phyloP scores from a whole-genome alignment of 92 coral and sea anemone genomes.

The Diadumene lineata region DNA sequence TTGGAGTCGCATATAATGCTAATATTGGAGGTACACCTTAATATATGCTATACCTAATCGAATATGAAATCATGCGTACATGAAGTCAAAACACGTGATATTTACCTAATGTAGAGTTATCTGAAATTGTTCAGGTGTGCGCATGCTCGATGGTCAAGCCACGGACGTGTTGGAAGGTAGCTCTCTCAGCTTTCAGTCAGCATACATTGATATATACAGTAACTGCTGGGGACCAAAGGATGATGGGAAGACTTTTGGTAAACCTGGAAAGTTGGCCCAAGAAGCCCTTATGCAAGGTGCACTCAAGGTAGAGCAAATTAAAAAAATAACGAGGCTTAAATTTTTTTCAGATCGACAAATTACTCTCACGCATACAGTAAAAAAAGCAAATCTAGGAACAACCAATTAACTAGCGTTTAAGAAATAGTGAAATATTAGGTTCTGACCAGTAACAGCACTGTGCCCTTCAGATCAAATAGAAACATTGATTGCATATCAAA shows the following conservation, averaged over 20 bases:
- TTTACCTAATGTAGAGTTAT: neutral
- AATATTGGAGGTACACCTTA: constrained; percentile 99
- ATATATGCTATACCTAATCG: too few species aligned
- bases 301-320: constrained; percentile 74
- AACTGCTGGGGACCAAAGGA: constrained; percentile 99
- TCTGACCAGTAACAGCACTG: too few species aligned
- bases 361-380: too few species aligned
- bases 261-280: constrained; percentile 97
- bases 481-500: too few species aligned
- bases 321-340: too few species aligned
- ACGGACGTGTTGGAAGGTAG: constrained; percentile 98
- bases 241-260: constrained; percentile 99
- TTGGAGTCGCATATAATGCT: constrained; percentile 96
- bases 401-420: too few species aligned
- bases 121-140: constrained; percentile 55
- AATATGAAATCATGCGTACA: too few species aligned
- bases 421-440: too few species aligned
- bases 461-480: too few species aligned
- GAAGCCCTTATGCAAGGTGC: constrained; percentile 98
- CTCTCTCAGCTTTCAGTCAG: constrained; percentile 94
- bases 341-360: too few species aligned
- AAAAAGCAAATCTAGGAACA: too few species aligned
- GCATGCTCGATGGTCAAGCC: constrained; percentile 98
- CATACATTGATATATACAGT: constrained; percentile 94
- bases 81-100: too few species aligned